phyloP scores from a whole-genome alignment of 92 coral and sea anemone species.

The Zoanthus gigantus region DNA sequence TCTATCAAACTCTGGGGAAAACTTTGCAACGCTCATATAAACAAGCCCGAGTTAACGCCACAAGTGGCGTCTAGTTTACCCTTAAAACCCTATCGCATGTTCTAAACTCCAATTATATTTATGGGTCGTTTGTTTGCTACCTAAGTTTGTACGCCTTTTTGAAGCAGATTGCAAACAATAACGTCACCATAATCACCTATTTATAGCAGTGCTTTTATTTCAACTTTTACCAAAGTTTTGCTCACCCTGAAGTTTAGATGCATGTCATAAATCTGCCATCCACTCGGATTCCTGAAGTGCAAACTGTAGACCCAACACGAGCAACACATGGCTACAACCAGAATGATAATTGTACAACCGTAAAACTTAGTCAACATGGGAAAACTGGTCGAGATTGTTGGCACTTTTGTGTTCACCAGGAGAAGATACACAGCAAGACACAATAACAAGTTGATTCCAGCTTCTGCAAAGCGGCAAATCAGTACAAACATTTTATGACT shows the following conservation, averaged over 20 bases:
- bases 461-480: constrained; percentile 67
- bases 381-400: constrained; percentile 84
- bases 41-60: no score
- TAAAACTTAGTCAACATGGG: constrained; percentile 94
- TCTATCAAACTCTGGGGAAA: no score
- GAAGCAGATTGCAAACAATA: no score
- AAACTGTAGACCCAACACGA: constrained; percentile 87
- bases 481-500: background rate
- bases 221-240: no score
- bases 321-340: constrained; percentile 83
- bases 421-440: constrained; percentile 91
- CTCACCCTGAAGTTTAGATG: constrained; percentile 73
- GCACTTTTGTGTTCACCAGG: constrained; percentile 91
- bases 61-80: no score
- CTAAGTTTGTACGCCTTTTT: no score
- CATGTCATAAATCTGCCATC: constrained; percentile 73
- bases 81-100: no score
- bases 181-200: no score
- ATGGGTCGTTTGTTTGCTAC: no score
- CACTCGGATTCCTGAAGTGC: constrained; percentile 91
- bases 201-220: no score
- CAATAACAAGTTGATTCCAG: constrained; percentile 91
- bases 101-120: no score
- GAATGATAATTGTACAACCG: constrained; percentile 89
- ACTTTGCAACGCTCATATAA: no score